Evolutionary conservation across 2,888 invertebrate species (phyloP).

Genomic region (Malthinus seriepunctatus): DNA sequence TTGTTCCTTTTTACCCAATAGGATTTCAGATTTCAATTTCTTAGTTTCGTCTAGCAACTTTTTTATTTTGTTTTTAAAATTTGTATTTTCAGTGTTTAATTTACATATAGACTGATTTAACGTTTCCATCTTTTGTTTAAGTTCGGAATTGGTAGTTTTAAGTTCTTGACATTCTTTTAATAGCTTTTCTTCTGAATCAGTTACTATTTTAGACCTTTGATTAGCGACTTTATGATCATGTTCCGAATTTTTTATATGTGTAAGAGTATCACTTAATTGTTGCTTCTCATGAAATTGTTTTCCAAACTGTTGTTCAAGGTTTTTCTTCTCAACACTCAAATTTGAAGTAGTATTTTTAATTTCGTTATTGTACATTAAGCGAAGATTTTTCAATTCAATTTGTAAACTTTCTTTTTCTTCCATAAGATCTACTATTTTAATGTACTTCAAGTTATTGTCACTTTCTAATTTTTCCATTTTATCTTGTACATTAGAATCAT

Average conservation of each 20-base stretch:
- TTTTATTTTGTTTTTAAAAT: not conserved
- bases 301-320: too few species aligned
- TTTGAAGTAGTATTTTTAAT: too few species aligned
- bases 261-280: not conserved
- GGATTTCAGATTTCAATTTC: not conserved
- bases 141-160: not conserved
- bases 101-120: not conserved
- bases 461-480: constrained; percentile 4
- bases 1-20: not conserved
- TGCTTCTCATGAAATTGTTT: not conserved
- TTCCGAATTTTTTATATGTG: not conserved
- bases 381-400: not conserved
- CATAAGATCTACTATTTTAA: constrained; percentile 16
- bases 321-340: too few species aligned
- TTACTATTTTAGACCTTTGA: too few species aligned
- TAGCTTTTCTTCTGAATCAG: not conserved
- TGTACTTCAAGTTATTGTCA: constrained; percentile 12
- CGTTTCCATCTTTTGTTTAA: not conserved
- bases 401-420: constrained; percentile 13
- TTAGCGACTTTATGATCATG: not conserved
- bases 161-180: not conserved
- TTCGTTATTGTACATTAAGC: too few species aligned
- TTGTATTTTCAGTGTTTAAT: not conserved
- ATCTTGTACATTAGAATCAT: not conserved
- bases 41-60: not conserved